Evolutionary conservation across 2,888 invertebrate genomes (phyloP), one percentile per base, ranked within the genome.

Genomic region (Gasteruption jaculator): DNA sequence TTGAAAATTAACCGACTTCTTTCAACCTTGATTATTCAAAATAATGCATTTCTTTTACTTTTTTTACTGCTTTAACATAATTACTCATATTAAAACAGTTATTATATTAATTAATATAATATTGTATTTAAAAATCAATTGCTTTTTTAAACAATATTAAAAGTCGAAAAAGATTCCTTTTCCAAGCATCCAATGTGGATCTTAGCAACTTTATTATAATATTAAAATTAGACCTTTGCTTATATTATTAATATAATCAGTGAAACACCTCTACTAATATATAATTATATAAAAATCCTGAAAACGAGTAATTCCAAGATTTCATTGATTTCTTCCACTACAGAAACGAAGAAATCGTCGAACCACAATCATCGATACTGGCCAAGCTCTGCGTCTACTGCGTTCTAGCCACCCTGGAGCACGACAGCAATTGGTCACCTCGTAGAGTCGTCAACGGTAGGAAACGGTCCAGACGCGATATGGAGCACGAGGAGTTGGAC

Each of bases 361-460:
- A 90, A 62, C 89, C 89, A 0, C 90, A 90, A 60, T 81, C 86
- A 16, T 79, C 84, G 16, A 78, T 84, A 1, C 66, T 91, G 42
- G 90, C 90, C 0, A 83, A 83, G 58, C 71, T 91, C 6, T 77
- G 83, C 46, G 85, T 85, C 1, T 86, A 85, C 54, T 82, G 81
- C 57, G 80, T 86, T 50, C 82, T 83, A 55, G 84, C 86, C 11
- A 79, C 82, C 33, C 68, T 85, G 22, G 85, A 85, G 57, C 74
- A 76, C 41, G n/a, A n/a, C n/a, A n/a, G n/a, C n/a, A 67, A 61
- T 32, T 67, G 71, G 43, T 74, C 76, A 4, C 75, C 68, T 50
- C 68, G 72, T 3, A 74, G 74, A 53, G 63, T 68, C 5, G 64
- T 68, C 3, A 71, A 58, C 21, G 68, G 65, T 31, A 77, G 81